These are phyloP conservation scores for Pogonophryne albipinna DNA, from an alignment of 2,797 vertebrate genomes.

Conservation along the genomic window DNA sequence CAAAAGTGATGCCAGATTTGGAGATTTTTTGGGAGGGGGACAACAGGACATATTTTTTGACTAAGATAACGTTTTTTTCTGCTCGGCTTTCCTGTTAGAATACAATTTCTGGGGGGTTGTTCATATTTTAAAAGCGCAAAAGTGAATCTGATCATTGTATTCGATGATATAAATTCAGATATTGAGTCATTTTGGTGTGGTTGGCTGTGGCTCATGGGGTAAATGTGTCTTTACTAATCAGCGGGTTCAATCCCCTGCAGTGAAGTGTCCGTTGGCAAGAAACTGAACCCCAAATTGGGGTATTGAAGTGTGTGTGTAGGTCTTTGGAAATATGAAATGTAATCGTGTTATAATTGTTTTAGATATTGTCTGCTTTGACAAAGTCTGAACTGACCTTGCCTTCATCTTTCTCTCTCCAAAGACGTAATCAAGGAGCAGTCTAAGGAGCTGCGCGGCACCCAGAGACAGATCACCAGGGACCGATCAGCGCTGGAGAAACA, in stretches of 20 bases:
- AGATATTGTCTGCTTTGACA: background rate
- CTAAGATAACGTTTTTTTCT: background rate
- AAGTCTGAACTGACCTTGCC: background rate
- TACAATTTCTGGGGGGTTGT: background rate
- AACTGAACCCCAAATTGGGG: too few species aligned
- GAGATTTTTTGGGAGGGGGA: background rate
- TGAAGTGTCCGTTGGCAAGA: too few species aligned
- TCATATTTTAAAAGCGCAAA: background rate
- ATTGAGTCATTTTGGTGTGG: background rate
- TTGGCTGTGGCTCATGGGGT: too few species aligned
- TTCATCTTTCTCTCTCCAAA: conserved; percentile 64
- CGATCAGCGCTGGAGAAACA: conserved; percentile 94
- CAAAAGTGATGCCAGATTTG: background rate
- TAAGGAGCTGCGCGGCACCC: conserved; percentile 94
- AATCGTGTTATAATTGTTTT: background rate
- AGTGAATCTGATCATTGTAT: background rate
- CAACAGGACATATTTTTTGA: background rate
- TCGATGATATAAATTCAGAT: background rate
- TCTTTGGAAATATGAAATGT: too few species aligned
- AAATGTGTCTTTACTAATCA: too few species aligned
- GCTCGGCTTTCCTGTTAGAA: background rate
- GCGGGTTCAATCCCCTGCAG: too few species aligned
- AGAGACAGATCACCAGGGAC: conserved; percentile 96
- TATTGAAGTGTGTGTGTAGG: too few species aligned
- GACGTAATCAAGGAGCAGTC: conserved; percentile 97